A percentile compares a stretch with the other conserved stretches of the same genome.
Evolutionary conservation across 1,140 invertebrate genomes (phyloP).

Genomic region (Drosophila yakuba): DNA sequence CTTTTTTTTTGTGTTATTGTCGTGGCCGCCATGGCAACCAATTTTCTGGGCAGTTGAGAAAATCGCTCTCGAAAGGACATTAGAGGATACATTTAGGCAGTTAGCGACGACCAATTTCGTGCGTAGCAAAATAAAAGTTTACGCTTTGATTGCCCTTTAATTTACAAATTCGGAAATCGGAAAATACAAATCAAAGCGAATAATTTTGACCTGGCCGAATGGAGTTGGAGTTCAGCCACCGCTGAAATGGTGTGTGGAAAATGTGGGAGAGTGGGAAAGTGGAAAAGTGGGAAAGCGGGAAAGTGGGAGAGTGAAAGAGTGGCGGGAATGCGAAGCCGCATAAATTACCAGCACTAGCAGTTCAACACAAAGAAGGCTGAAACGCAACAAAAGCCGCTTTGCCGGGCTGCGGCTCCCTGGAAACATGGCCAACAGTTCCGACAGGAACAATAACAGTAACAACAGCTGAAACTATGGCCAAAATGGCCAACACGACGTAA

Average conservation of each 20-base stretch:
- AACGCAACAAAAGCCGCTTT: slow-evolving; percentile 71
- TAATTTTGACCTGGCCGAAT: slow-evolving; percentile 26
- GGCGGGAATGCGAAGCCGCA: slow-evolving; percentile 61
- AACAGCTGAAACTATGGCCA: slow-evolving; percentile 42
- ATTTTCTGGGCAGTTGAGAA: slow-evolving; percentile 51
- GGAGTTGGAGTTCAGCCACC: not conserved
- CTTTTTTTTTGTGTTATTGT: slow-evolving; percentile 42
- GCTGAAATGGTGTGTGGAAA: slow-evolving; percentile 15
- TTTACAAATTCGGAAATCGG: slow-evolving; percentile 39
- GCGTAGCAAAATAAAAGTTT: slow-evolving; percentile 37
- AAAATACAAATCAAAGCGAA: slow-evolving; percentile 40
- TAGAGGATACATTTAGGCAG: slow-evolving; percentile 35
- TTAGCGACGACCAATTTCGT: slow-evolving; percentile 13
- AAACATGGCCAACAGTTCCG: slow-evolving; percentile 67
- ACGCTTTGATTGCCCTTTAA: slow-evolving; percentile 54
- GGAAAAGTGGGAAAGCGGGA: slow-evolving; percentile 28
- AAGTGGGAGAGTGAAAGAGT: not conserved
- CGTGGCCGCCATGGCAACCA: slow-evolving; percentile 54
- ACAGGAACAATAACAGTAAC: slow-evolving; percentile 35
- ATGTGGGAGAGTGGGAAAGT: not conserved
- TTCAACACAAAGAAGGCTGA: slow-evolving; percentile 60
- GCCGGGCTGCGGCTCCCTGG: slow-evolving; percentile 40
- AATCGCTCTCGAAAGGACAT: slow-evolving; percentile 49
- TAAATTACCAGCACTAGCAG: slow-evolving; percentile 74
- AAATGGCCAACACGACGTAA: slow-evolving; percentile 49